Evolutionary conservation across 1,140 invertebrate species (phyloP), one percentile per base, ranked within the genome.

Genomic region (Drosophila repleta): DNA sequence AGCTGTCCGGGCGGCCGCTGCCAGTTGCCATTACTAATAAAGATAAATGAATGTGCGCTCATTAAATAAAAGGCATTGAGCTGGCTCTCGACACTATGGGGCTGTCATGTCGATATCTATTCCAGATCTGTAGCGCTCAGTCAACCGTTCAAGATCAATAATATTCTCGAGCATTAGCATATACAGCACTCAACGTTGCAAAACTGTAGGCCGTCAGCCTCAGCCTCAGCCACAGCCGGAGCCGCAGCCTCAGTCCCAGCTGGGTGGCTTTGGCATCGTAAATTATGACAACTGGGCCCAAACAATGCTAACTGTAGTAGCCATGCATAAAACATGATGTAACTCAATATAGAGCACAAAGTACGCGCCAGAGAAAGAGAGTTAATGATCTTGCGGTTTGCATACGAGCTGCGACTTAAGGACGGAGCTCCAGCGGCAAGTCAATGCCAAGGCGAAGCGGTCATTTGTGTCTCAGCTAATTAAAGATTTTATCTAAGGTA

Each of bases 1-100:
- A 29, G 21, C 58, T 26, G 41, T 21, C 52, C 20, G 26, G 17
- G 62, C 69, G 60, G 58, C 60, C 56, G 71, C 69, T 79, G 61
- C 67, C 82, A 85, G 87, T 87, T 87, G 70, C 82, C 82, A 73
- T 87, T 87, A 68, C 82, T 73, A 87, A 85, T 85, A 85, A 82
- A 87, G 78, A 85, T 78, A 87, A 85, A 87, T 85, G 82, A 81
- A 78, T 73, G 55, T 69, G 74, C 58, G 71, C 68, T 77, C 76
- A 83, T 73, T 84, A 76, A 72, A 63, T 65, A 56, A 29, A 48
- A 84, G 80, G 66, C 81, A 85, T 84, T 84, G 81, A 81, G 74
- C 21, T 76, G 65, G 82, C 18, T 20, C 10, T 48, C 10, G 6
- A 11, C 11, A 10, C 15, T 4, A 45, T 18, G 53, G 39, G 39